These are phyloP conservation scores for Perca flavescens DNA, from an alignment of 2,113 vertebrate genomes.

Conservation along the genomic window DNA sequence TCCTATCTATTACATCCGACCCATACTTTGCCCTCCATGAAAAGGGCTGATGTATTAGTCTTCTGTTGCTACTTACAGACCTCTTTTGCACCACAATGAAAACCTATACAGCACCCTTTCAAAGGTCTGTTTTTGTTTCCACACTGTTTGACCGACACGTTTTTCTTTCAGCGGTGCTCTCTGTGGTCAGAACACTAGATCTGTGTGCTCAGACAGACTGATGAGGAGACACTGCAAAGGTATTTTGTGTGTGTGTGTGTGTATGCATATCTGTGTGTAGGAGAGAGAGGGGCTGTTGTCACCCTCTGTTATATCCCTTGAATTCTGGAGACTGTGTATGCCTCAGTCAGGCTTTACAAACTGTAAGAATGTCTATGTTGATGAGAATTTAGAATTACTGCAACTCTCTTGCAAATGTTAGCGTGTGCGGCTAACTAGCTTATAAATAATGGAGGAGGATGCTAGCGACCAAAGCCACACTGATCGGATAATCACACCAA, in stretches of 20 bases:
- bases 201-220: constrained; percentile 34
- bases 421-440: neutral
- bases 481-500: neutral
- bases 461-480: neutral
- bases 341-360: constrained; percentile 10
- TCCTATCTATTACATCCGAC: constrained; percentile 41
- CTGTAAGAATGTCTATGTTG: constrained; percentile 4
- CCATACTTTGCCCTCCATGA: constrained; percentile 42
- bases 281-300: neutral
- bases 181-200: constrained; percentile 45
- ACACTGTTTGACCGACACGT: constrained; percentile 33
- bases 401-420: neutral
- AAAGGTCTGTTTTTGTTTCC: constrained; percentile 70
- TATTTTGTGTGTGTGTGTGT: constrained; percentile 12
- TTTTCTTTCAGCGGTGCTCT: constrained; percentile 33
- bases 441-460: neutral
- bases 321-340: neutral
- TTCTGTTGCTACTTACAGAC: constrained; percentile 53
- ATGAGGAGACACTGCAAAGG: constrained; percentile 35
- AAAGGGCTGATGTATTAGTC: constrained; percentile 68
- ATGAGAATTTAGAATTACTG: neutral
- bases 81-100: constrained; percentile 55
- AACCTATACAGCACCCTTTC: constrained; percentile 58
- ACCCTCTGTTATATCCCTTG: neutral
- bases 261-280: neutral